Evolutionary conservation across 2,113 vertebrate species (phyloP), one percentile per base, ranked within the genome.

Genomic region (Poeciliopsis turrubarensis): DNA sequence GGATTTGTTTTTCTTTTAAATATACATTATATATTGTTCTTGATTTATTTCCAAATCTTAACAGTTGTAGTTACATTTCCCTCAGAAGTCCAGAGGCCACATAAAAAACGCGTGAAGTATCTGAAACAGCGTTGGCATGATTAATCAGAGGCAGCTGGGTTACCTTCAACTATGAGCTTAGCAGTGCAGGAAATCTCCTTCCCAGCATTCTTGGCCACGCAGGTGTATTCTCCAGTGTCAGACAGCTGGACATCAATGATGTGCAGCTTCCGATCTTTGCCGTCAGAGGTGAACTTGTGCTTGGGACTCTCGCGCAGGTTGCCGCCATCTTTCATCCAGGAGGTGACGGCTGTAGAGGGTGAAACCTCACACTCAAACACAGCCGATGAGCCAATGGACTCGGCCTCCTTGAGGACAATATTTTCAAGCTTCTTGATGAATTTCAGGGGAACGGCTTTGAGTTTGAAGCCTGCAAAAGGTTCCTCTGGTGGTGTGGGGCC

Each of bases 101-200:
- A 37, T 37, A 37, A 37, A 37, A 34, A 6, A 34, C 1, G 7
- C 7, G 7, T 34, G 10, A 62, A 3, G 17, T 37, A 17, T 1
- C 27, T 9, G 14, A 22, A 30, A 29, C 2, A 31, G 29, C 1
- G 17, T 25, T 22, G 19, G 25, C n/a, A 57, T 12, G 12, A 14
- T 3, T 14, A n/a, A 34, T n/a, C 15, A 60, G 34, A 47, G 8
- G 3, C 13, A 2, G 0, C 37, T 25, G 13, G 69, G 10, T 22
- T 97, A 99, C 98, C 98, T 98, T 99, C 96, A 83, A 99, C 98
- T 75, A 98, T 90, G 25, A 99, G 96, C 88, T 98, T 99, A 64
- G 98, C 97, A 12, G 92, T 96, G 63, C 97, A 98, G 0, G 94
- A 94, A 84, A 98, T 97, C 85, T 99, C 98, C 91, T 99, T 99